These are phyloP conservation scores for Poecile atricapillus DNA, from an alignment of 2,113 vertebrate genomes.

Conservation along the genomic window DNA sequence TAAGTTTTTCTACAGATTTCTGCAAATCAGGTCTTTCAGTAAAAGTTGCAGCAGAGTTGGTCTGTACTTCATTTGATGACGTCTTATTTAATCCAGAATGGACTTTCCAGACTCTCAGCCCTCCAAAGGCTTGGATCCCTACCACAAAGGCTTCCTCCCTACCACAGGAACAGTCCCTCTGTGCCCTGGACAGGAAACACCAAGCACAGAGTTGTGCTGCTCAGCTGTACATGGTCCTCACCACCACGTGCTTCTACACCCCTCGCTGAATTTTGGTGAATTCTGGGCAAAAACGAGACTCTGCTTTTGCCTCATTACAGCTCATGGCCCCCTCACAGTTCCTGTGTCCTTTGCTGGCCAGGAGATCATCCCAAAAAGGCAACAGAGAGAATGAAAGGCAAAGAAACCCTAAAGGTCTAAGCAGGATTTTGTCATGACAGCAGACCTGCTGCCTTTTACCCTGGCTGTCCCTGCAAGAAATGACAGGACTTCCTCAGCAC, in stretches of 20 bases:
- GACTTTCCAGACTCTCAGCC: not conserved
- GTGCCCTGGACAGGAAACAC: not conserved
- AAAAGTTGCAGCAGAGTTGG: not conserved
- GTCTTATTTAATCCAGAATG: not conserved
- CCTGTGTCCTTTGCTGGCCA: fast-evolving
- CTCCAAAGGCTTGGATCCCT: not conserved
- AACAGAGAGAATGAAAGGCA: not conserved
- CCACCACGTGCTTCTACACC: not conserved
- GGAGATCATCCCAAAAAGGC: not conserved
- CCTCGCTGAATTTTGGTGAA: not conserved
- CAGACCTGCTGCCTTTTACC: not conserved
- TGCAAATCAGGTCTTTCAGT: not conserved
- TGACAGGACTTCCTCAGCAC: not conserved
- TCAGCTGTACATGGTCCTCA: not conserved
- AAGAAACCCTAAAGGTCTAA: not conserved
- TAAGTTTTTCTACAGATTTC: not conserved
- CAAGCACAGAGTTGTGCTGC: not conserved
- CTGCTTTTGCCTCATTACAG: not conserved
- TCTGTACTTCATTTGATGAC: not conserved
- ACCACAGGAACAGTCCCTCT: not conserved
- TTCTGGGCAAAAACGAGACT: not conserved
- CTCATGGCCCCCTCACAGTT: not conserved
- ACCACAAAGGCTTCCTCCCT: too few relatives aligned
- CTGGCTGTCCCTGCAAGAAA: not conserved
- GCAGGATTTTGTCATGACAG: not conserved